phyloP scores from a whole-genome alignment of 23 tunicate species.

The Corella eumyota region DNA sequence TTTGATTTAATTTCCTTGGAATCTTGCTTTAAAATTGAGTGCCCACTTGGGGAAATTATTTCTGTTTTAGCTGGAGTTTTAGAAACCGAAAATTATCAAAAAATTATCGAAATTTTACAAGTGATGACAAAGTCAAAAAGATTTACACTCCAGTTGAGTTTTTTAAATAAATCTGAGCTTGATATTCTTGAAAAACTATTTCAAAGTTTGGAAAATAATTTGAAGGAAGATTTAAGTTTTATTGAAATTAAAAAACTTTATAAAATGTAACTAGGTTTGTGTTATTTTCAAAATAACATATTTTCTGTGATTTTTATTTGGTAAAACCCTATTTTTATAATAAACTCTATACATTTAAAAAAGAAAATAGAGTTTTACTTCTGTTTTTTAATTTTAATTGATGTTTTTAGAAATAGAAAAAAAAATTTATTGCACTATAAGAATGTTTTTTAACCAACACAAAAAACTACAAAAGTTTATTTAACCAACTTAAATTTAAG shows the following conservation, averaged over 20 bases:
- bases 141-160: constrained; percentile 34
- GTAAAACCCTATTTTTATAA: no score
- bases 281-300: not conserved
- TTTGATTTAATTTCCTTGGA: constrained; percentile 11
- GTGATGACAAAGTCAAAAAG: constrained; percentile 27
- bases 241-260: not conserved
- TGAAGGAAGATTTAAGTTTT: constrained; percentile 3
- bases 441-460: no score
- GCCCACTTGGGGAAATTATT: constrained; percentile 67
- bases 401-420: no score
- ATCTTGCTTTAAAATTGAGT: constrained; percentile 44
- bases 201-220: not conserved
- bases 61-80: not conserved
- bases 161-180: constrained; percentile 13
- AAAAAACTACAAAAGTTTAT: no score
- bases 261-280: not conserved
- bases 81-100: not conserved
- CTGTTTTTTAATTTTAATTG: no score
- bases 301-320: no score
- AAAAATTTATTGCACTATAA: no score
- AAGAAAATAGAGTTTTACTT: no score
- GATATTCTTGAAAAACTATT: not conserved
- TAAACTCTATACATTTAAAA: no score
- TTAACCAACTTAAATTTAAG: no score
- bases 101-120: constrained; percentile 23